Percentiles rank a stretch among this genome's conserved stretches.
Evolutionary conservation across 1,140 invertebrate species (phyloP).

Genomic region (Ctenoplectra terminalis): DNA sequence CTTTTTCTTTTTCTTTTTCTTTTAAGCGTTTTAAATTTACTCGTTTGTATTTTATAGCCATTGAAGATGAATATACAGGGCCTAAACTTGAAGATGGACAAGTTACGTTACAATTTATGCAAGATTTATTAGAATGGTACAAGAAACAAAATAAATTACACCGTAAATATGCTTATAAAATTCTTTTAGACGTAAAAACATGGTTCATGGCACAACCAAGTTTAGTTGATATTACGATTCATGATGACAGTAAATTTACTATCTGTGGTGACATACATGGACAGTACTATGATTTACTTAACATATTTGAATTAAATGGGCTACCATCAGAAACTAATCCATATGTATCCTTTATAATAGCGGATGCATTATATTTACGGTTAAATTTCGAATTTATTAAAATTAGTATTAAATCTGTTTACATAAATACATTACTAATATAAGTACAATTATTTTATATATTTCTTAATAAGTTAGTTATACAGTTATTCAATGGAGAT

Average conservation of each 20-base stretch:
- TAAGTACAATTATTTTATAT: conserved; percentile 30
- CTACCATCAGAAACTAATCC: conserved; percentile 97
- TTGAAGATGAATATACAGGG: conserved; percentile 97
- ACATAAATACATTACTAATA: conserved; percentile 7
- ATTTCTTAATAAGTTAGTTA: conserved; percentile 67
- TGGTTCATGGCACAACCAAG: conserved; percentile 93
- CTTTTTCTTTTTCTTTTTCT: no score
- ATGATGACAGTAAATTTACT: conserved; percentile 96
- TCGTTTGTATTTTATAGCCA: conserved; percentile 85
- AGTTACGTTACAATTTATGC: conserved; percentile 93
- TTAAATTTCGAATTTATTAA: background rate
- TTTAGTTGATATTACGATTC: conserved; percentile 94
- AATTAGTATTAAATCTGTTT: background rate
- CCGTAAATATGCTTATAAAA: conserved; percentile 99
- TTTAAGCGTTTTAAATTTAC: conserved; percentile 24
- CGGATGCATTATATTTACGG: conserved; percentile 7
- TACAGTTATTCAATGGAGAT: conserved; percentile 97
- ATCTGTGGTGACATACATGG: conserved; percentile 99
- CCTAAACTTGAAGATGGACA: conserved; percentile 95
- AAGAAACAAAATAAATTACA: conserved; percentile 97
- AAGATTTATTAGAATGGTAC: conserved; percentile 94
- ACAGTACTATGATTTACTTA: conserved; percentile 99
- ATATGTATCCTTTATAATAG: conserved; percentile 88
- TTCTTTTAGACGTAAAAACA: conserved; percentile 94
- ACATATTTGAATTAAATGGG: conserved; percentile 99